Evolutionary conservation across 2,113 vertebrate species (phyloP), one percentile per base, ranked within the genome.

Genomic region (Chrysochloris asiatica): DNA sequence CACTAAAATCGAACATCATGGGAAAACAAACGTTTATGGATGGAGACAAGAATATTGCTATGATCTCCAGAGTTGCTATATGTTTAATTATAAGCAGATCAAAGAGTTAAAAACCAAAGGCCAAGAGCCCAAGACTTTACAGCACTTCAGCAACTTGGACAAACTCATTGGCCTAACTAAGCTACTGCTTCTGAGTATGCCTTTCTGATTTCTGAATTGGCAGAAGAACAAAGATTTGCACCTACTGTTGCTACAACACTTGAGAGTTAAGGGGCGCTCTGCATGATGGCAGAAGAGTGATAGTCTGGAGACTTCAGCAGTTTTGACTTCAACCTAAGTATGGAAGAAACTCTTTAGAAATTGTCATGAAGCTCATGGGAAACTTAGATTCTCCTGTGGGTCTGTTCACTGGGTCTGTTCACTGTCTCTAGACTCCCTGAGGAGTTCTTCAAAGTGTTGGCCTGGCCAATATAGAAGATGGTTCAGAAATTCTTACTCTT

Each of bases 321-420:
- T 86, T 99, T 99, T 97, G 99, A 99, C 93, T 99, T 99, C 96
- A 99, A 99, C 97, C 99, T 96, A 99, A 99, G 99, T 99, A 99
- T 90, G 99, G 99, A 92, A 98, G 99, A 98, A 99, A 99, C n/a
- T n/a, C n/a, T 38, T 99, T 99, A 95, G 99, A 99, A 95, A 99
- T 99, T 38, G 99, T 99, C 61, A 99, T 99, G 99, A 99, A 99
- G 96, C 99, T 99, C 13, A 99, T 99, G 72, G 99, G 99, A 73
- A 99, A 98, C 96, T 97, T 99, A 9, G 99, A 99, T 85, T 96
- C 98, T 30, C 99, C 99, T 0, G 97, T 99, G 89, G 99, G 99
- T 48, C n/a, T n/a, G n/a, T n/a, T n/a, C n/a, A n/a, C n/a, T n/a
- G n/a, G n/a, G n/a, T n/a, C n/a, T n/a, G n/a, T n/a, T 98, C 99